These are phyloP conservation scores for Pseudoips prasinana DNA, from an alignment of 2,888 invertebrate genomes.

Conservation along the genomic window DNA sequence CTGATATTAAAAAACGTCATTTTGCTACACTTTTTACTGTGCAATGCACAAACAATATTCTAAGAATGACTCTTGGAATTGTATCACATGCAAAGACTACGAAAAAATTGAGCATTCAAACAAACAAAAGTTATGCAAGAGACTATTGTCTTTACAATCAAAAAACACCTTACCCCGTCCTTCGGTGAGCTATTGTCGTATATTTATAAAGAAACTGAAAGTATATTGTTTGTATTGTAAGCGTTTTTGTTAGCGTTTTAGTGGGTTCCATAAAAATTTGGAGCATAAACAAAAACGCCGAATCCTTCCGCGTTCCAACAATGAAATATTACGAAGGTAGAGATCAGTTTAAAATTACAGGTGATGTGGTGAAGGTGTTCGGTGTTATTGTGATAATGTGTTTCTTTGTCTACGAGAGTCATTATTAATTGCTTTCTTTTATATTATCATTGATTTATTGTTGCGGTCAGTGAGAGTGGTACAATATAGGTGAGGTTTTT, in stretches of 20 bases:
- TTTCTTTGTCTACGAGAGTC: conserved; percentile 57
- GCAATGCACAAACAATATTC: conserved; percentile 38
- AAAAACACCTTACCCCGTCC: conserved; percentile 73
- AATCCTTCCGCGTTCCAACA: conserved; percentile 73
- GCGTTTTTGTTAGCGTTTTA: conserved; percentile 62
- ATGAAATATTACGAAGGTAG: conserved; percentile 52
- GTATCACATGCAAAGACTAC: conserved; percentile 27
- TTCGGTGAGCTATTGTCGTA: conserved; percentile 42
- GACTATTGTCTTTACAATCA: conserved; percentile 61
- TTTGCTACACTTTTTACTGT: conserved; percentile 37
- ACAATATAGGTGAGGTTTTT: conserved; percentile 52
- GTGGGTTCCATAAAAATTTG: conserved; percentile 68
- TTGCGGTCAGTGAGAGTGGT: conserved; percentile 43
- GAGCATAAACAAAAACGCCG: conserved; percentile 71
- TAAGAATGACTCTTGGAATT: conserved; percentile 46
- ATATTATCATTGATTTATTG: conserved; percentile 73
- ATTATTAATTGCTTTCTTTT: conserved; percentile 74
- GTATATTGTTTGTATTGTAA: conserved; percentile 66
- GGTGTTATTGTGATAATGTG: conserved; percentile 67
- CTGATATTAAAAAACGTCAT: conserved; percentile 48
- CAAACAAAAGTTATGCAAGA: conserved; percentile 64
- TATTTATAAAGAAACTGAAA: conserved; percentile 80
- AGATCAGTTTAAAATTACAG: conserved; percentile 74
- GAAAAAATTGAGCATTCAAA: conserved; percentile 44
- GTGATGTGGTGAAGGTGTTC: conserved; percentile 75